Percentiles rank a stretch among this genome's conserved stretches.
phyloP scores from a whole-genome alignment of 2,888 invertebrate species.

The Sceliomorpha sp. region DNA sequence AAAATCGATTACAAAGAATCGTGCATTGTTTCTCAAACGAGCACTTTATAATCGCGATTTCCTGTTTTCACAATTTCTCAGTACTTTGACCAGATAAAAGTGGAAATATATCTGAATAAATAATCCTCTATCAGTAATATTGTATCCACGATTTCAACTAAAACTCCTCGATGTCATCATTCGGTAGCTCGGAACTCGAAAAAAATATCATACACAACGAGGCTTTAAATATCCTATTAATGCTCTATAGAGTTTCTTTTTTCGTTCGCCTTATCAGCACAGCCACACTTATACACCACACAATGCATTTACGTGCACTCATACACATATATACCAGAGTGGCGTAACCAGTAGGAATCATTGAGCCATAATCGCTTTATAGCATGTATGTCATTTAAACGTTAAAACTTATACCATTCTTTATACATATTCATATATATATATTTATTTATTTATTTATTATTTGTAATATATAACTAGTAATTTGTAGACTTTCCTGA shows the following conservation, averaged over 20 bases:
- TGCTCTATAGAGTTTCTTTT: slow-evolving; percentile 41
- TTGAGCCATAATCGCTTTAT: slow-evolving; percentile 55
- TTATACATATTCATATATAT: slow-evolving; percentile 17
- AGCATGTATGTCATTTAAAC: slow-evolving; percentile 50
- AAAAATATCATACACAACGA: slow-evolving; percentile 31
- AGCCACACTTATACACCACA: slow-evolving; percentile 37
- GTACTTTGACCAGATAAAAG: slow-evolving; percentile 39
- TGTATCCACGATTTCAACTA: slow-evolving; percentile 31
- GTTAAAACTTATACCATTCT: slow-evolving; percentile 34
- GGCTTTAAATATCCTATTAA: slow-evolving; percentile 32
- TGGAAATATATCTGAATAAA: slow-evolving; percentile 39
- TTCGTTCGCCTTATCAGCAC: slow-evolving; percentile 47
- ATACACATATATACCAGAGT: slow-evolving; percentile 50
- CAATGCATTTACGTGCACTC: slow-evolving; percentile 40
- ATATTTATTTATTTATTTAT: slow-evolving; percentile 42
- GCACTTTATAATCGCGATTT: too few relatives aligned
- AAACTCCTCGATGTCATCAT: slow-evolving; percentile 16
- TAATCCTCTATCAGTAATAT: slow-evolving; percentile 33
- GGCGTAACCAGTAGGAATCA: slow-evolving; percentile 53
- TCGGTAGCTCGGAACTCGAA: slow-evolving; percentile 7
- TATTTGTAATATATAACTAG: slow-evolving; percentile 34
- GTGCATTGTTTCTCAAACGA: too few relatives aligned
- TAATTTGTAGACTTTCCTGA: slow-evolving; percentile 46
- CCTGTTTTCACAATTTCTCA: too few relatives aligned
- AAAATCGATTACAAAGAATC: too few relatives aligned